Evolutionary conservation across 2,113 vertebrate genomes (phyloP).

Genomic region (Planiliza haematocheilus): DNA sequence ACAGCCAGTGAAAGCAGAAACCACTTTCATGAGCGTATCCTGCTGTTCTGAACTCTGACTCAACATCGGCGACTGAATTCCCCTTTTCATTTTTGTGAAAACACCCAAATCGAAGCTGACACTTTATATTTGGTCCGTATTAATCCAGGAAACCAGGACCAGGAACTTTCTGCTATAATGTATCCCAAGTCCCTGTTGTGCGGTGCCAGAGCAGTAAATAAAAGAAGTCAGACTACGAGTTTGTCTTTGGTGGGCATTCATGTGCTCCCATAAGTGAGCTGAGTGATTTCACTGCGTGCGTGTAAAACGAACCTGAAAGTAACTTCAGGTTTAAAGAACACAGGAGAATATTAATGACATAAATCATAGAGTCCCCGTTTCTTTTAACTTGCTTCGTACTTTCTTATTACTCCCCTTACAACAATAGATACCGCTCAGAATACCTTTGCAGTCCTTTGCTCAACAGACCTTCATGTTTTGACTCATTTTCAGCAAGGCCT

Average conservation of each 20-base stretch:
- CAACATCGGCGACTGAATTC: constrained; percentile 31
- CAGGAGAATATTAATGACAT: neutral
- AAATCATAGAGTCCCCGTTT: neutral
- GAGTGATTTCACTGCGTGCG: constrained; percentile 54
- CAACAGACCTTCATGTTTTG: constrained; percentile 2
- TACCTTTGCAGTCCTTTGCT: neutral
- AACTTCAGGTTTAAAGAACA: neutral
- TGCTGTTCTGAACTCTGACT: constrained; percentile 37
- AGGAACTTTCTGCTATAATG: constrained; percentile 59
- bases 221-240: constrained; percentile 24
- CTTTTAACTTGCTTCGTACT: too few relatives aligned
- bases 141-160: constrained; percentile 69
- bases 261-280: constrained; percentile 18
- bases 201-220: constrained; percentile 62
- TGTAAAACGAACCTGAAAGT: constrained; percentile 43
- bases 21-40: constrained; percentile 39
- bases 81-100: constrained; percentile 41
- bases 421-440: neutral
- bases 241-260: constrained; percentile 43
- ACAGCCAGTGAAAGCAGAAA: constrained; percentile 41
- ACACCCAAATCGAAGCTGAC: constrained; percentile 66
- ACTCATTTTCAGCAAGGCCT: constrained; percentile 10
- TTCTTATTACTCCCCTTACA: neutral
- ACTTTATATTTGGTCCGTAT: constrained; percentile 59
- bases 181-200: constrained; percentile 42